These are phyloP conservation scores for Perca fluviatilis DNA, from an alignment of 2,113 vertebrate species.

Conservation along the genomic window DNA sequence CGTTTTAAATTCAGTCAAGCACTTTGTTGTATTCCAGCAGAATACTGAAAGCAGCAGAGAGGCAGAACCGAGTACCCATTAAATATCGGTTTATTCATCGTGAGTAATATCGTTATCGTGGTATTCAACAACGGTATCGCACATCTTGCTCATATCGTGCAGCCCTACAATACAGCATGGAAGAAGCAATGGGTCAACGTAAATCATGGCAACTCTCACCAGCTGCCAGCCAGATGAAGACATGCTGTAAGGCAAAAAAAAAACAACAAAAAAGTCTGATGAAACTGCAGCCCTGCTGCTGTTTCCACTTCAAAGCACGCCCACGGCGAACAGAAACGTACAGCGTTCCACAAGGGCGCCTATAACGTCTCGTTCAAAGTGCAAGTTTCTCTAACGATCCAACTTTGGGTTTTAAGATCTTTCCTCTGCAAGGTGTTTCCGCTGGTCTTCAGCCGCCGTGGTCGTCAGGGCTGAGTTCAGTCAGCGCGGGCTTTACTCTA, in stretches of 20 bases:
- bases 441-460: conserved; percentile 28
- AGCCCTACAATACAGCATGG: background rate
- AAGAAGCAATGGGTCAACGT: conserved; percentile 54
- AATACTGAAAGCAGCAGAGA: too few species aligned
- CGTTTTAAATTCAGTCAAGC: too few species aligned
- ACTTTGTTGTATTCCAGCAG: too few species aligned
- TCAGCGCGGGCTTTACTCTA: conserved; percentile 43
- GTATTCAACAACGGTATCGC: too few species aligned
- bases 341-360: conserved; percentile 5
- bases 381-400: conserved; percentile 35
- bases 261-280: conserved; percentile 21
- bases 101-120: too few species aligned
- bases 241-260: conserved; percentile 22
- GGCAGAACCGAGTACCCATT: too few species aligned
- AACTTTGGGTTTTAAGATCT: conserved; percentile 36
- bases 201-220: conserved; percentile 55
- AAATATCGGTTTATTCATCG: too few species aligned
- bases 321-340: background rate
- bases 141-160: too few species aligned
- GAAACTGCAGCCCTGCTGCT: conserved; percentile 38
- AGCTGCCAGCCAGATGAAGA: conserved; percentile 69
- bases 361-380: conserved; percentile 23
- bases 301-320: conserved; percentile 60
- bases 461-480: conserved; percentile 43
- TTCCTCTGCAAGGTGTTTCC: conserved; percentile 47